Base-by-base conservation (phyloP, 2,113 vertebrate genomes). In the Gila orcuttii region DNA sequence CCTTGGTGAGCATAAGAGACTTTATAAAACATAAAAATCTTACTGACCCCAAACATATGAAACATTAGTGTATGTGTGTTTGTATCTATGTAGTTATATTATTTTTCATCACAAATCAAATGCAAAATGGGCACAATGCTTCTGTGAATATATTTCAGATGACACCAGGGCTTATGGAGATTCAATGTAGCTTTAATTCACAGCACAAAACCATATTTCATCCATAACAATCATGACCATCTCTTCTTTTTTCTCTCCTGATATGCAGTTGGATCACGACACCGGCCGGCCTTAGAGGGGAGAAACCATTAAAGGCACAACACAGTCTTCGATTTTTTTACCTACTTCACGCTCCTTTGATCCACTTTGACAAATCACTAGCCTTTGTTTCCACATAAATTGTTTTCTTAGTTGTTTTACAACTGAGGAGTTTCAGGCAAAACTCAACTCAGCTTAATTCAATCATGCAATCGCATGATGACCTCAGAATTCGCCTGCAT, bases 151-250 rank as follows among this genome's bases (percentile, higher is more conserved):
- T 28, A 75, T 28, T 66, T 75, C 52, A 85, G 0, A 84, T 79
- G 47, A 89, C 78, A 68, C 47, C 45, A 57, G 69, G 86, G 23
- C 66, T 78, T 57, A 74, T 75, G 62, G 82, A 80, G 73, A 62
- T 87, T 88, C 79, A 31, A 86, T 89, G 19, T 64, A 52, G 83
- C 68, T 90, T 92, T 90, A 91, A 79, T 92, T 91, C 89, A 92
- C 90, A 92, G 88, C 86, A 88, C 89, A 87, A n/a, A 86, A 87
- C 64, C 79, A 83, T 69, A 45, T 50, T 86, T 71, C n/a, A 55
- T 85, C 42, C 13, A 73, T 28, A n/a, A 86, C 86, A 89, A n/a
- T 80, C 59, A 79, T 45, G 73, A 78, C 57, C 47, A 79, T 82
- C 42, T 55, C 10, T 57, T 68, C 3, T 78, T 33, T 45, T 42